Evolutionary conservation across 2,888 invertebrate genomes (phyloP).

Genomic region (Troilus luridus): DNA sequence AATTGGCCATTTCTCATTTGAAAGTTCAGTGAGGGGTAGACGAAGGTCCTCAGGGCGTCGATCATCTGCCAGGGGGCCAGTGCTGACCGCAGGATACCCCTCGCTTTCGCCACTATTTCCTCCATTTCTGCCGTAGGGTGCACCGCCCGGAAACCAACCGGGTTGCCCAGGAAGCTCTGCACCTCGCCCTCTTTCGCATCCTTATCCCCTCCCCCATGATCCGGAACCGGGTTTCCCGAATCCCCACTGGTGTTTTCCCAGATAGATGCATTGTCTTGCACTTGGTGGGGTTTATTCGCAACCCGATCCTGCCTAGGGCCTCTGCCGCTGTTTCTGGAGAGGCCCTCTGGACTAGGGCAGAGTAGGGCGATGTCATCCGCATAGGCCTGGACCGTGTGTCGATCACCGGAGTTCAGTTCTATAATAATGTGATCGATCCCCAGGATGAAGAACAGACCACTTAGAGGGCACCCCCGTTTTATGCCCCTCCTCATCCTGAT

Average conservation of each 20-base stretch:
- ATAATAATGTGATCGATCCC: constrained; percentile 31
- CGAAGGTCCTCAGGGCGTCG: constrained; percentile 51
- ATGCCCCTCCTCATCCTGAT: constrained; percentile 50
- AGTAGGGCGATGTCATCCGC: constrained; percentile 55
- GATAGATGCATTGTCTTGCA: background rate
- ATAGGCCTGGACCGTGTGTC: constrained; percentile 23
- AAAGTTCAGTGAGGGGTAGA: constrained; percentile 52
- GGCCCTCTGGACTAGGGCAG: background rate
- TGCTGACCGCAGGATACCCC: too few relatives aligned
- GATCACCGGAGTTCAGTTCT: background rate
- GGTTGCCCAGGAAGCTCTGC: constrained; percentile 27
- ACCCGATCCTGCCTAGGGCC: background rate
- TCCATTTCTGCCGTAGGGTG: background rate
- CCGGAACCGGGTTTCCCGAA: background rate
- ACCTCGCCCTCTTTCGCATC: background rate
- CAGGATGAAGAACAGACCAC: constrained; percentile 52
- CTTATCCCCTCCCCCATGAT: background rate
- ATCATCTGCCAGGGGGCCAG: constrained; percentile 55
- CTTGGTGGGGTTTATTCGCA: background rate
- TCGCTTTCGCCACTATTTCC: background rate
- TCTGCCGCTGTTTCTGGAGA: background rate
- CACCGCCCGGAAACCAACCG: constrained; percentile 45
- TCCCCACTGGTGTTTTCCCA: background rate
- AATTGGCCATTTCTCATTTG: constrained; percentile 26
- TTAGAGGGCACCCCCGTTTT: constrained; percentile 57